Conservation (phyloP, 2,888 invertebrate species). For the Drosophila glabriapex region DNA sequence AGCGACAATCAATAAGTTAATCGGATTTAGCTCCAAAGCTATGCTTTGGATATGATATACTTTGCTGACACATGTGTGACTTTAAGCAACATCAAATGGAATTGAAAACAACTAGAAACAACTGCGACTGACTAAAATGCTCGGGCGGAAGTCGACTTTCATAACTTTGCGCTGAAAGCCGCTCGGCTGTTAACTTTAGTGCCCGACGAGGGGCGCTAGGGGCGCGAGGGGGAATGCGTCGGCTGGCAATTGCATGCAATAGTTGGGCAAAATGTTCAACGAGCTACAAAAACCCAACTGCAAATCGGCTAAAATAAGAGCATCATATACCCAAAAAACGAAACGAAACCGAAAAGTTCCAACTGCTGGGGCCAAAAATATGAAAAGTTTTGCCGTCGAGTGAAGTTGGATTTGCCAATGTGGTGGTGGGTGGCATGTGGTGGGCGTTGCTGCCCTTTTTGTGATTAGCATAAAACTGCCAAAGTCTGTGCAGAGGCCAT, state of each 20-base stretch:
- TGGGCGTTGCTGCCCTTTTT: conserved; percentile 58
- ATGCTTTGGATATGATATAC: background rate
- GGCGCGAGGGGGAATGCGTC: background rate
- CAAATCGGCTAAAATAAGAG: conserved; percentile 56
- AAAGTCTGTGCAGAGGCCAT: conserved; percentile 70
- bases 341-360: conserved; percentile 56
- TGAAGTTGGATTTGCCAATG: conserved; percentile 25
- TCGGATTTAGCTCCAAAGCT: background rate
- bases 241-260: conserved; percentile 65
- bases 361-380: conserved; percentile 65
- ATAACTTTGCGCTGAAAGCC: conserved; percentile 70
- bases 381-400: conserved; percentile 69
- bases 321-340: conserved; percentile 39
- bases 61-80: background rate
- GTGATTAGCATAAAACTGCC: conserved; percentile 80
- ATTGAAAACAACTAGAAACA: conserved; percentile 34
- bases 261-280: conserved; percentile 75
- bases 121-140: conserved; percentile 47
- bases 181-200: conserved; percentile 43
- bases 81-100: conserved; percentile 28
- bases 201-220: background rate
- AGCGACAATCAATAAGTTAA: background rate
- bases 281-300: conserved; percentile 61
- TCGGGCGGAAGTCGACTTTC: conserved; percentile 63
- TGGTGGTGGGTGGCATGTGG: conserved; percentile 22